Percentiles rank a stretch among this genome's conserved stretches.
phyloP scores from a whole-genome alignment of 2,797 vertebrate genomes.

The Lates japonicus region DNA sequence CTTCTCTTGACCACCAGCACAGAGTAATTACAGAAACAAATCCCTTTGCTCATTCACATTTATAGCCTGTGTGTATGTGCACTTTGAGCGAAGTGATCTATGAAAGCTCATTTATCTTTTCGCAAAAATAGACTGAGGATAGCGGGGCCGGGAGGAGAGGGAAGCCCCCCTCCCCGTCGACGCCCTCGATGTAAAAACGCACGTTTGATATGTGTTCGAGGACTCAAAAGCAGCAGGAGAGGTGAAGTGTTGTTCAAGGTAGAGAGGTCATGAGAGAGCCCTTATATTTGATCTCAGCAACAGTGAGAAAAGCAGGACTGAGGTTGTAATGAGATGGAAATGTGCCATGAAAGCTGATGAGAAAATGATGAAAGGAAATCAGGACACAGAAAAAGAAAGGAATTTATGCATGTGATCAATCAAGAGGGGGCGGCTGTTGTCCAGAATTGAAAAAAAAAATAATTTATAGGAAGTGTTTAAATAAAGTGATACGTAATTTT shows the following conservation, averaged over 20 bases:
- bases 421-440: not conserved
- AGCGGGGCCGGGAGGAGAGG: not conserved
- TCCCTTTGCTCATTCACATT: constrained; percentile 30
- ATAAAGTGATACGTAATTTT: constrained; percentile 24
- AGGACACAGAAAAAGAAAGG: not conserved
- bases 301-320: constrained; percentile 69
- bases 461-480: constrained; percentile 16
- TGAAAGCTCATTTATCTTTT: constrained; percentile 32
- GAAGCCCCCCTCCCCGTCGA: rapidly evolving
- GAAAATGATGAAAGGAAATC: not conserved
- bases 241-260: constrained; percentile 74
- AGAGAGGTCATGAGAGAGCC: constrained; percentile 83
- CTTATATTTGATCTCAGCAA: constrained; percentile 84
- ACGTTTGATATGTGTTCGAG: constrained; percentile 58
- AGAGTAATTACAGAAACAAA: constrained; percentile 47
- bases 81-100: constrained; percentile 36
- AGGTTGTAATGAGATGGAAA: constrained; percentile 26
- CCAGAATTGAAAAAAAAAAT: constrained; percentile 20
- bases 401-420: constrained; percentile 1
- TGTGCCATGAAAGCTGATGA: constrained; percentile 19
- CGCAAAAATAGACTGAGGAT: constrained; percentile 38
- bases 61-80: constrained; percentile 19
- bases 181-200: constrained; percentile 29
- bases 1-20: constrained; percentile 43
- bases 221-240: constrained; percentile 70